Base-by-base conservation (phyloP, 2,797 vertebrate species). In the Chaetophractus vellerosus region DNA sequence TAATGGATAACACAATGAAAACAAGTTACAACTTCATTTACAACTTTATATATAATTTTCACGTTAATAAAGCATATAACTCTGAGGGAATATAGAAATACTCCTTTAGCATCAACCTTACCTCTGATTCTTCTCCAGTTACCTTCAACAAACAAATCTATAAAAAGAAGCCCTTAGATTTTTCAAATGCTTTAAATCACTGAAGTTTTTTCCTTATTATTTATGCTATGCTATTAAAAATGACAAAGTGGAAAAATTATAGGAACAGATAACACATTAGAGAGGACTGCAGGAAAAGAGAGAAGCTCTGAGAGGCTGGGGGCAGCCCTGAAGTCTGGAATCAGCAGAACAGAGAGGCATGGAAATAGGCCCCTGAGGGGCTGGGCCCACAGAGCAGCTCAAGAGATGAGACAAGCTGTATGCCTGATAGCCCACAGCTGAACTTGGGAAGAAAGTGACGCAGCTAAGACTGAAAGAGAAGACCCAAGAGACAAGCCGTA, bases 141-240 rank as follows among this genome's bases (percentile, higher is more conserved):
- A 84, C 24, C 85, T 14, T 89, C 7, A 79, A 72, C 41, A 92
- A 82, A 57, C 12, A 61, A 96, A 84, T 76, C 52, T 90, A 74
- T 85, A 86, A 68, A 78, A 95, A 75, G 21, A 50, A 0, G 4
- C 50, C 26, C 7, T 69, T 24, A 59, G 50, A 75, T 74, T 81
- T 85, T 72, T 55, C 72, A 91, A 89, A 55, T 81, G 24, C n/a
- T 66, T 92, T 68, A 50, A 91, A 33, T 81, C 18, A 68, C 0
- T 36, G 26, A 78, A 36, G 10, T 75, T 93, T 76, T 50, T 14
- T 50, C 28, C 48, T 48, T 31, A 33, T 26, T 93, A 81, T 59
- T 71, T 38, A 55, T 74, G 33, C 9, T 38, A 55, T 74, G 33
- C 9, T 78, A 93, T 55, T 84, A 64, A 80, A 81, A 74, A 63